Evolutionary conservation across 1,140 invertebrate genomes (phyloP).

Genomic region (Ooceraea biroi): DNA sequence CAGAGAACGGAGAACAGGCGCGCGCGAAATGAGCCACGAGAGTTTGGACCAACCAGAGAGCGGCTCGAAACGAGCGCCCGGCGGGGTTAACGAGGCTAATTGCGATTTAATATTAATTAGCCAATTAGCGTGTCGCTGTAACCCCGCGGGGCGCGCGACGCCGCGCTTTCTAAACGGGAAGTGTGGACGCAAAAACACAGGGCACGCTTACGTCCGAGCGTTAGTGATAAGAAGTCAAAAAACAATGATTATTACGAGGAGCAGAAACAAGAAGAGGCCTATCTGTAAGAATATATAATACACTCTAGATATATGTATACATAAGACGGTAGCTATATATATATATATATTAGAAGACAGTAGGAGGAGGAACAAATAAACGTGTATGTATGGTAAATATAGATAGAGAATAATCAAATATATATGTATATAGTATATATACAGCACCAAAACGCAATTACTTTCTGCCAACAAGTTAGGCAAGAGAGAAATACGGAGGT

Average conservation of each 20-base stretch:
- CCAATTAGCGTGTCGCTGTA: constrained; percentile 75
- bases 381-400: constrained; percentile 29
- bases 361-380: constrained; percentile 10
- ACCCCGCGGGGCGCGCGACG: constrained; percentile 65
- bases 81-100: constrained; percentile 77
- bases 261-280: constrained; percentile 30
- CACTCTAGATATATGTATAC: constrained; percentile 2
- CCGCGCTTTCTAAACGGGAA: constrained; percentile 53
- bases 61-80: constrained; percentile 75
- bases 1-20: background rate
- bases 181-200: constrained; percentile 37
- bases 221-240: constrained; percentile 39
- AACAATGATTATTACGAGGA: constrained; percentile 38
- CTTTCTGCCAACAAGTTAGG: constrained; percentile 60
- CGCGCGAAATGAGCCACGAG: constrained; percentile 43
- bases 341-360: constrained; percentile 37
- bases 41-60: constrained; percentile 75
- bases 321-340: background rate
- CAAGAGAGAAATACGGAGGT: constrained; percentile 56
- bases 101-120: constrained; percentile 81
- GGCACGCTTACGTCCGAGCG: constrained; percentile 22
- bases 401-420: constrained; percentile 49
- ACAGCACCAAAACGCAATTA: constrained; percentile 71
- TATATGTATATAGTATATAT: background rate
- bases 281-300: background rate